Evolutionary conservation across 2,888 invertebrate species (phyloP), one percentile per base, ranked within the genome.

Genomic region (Malthinus seriepunctatus): DNA sequence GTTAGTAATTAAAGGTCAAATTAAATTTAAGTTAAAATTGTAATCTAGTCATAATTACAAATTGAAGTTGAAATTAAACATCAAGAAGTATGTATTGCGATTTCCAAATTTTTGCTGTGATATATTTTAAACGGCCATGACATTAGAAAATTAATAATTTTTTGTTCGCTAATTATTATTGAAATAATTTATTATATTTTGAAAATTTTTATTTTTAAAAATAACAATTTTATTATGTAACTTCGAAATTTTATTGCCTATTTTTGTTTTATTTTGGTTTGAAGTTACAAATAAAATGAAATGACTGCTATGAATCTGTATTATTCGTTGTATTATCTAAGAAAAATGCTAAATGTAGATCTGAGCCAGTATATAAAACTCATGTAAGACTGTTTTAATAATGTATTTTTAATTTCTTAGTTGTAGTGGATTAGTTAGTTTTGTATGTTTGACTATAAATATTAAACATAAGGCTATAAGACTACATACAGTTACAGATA

Each of bases 91-190:
- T n/a, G 33, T 50, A 56, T 50, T 37, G 39, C 45, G 64, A 65
- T 66, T 68, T 68, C 67, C 69, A 70, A 74, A 69, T 72, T 69
- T 65, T 63, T 66, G 63, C 74, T 74, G 74, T 74, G 74, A 74
- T 74, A 74, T 74, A 57, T 69, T 70, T 66, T 66, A 44, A 39
- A 59, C 42, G 67, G 65, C 66, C 67, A 65, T 65, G 64, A 67
- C 62, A 64, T 65, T 62, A 63, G 46, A 50, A 56, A 52, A 14
- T 45, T 33, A 38, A 44, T 34, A 39, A 42, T 42, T 42, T 38
- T 42, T 23, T 42, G 23, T 42, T 15, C 23, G 11, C 14, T 15
- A 42, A 15, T 14, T 42, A 23, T 23, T 23, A 23, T 23, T 5
- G 23, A 23, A n/a, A 5, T 23, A 23, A 23, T 23, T 23, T 23